Percentiles rank a stretch among this genome's conserved stretches.
phyloP scores from a whole-genome alignment of 1,140 invertebrate species.

The Apis florea region DNA sequence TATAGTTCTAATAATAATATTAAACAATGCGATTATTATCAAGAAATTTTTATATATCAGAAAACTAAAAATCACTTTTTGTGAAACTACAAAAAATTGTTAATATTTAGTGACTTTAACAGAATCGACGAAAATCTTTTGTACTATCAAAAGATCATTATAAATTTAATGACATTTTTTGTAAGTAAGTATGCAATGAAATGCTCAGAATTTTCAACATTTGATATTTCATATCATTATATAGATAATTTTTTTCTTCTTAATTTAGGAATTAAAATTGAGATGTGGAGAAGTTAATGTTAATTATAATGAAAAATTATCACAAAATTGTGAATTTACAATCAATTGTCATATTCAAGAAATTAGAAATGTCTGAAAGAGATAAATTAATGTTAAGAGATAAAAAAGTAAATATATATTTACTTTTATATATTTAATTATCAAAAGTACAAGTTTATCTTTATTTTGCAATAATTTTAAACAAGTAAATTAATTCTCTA shows the following conservation, averaged over 20 bases:
- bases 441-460: too few species aligned
- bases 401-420: neutral
- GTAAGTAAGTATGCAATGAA: conserved; percentile 34
- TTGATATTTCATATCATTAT: neutral
- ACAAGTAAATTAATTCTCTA: too few species aligned
- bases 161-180: conserved; percentile 25
- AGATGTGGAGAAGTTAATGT: neutral
- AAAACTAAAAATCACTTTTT: neutral
- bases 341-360: neutral
- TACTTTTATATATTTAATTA: too few species aligned
- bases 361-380: neutral
- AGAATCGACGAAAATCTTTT: conserved; percentile 13
- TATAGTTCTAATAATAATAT: conserved; percentile 1
- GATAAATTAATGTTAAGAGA: neutral
- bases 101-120: conserved; percentile 18
- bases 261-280: neutral
- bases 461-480: too few species aligned
- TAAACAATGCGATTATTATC: conserved; percentile 1
- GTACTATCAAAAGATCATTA: conserved; percentile 19
- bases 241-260: neutral
- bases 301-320: neutral
- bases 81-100: conserved; percentile 17
- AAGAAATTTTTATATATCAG: neutral
- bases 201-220: neutral
- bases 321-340: neutral